These are phyloP conservation scores for Babylonia areolata DNA, from an alignment of 1,140 invertebrate species.

Conservation along the genomic window DNA sequence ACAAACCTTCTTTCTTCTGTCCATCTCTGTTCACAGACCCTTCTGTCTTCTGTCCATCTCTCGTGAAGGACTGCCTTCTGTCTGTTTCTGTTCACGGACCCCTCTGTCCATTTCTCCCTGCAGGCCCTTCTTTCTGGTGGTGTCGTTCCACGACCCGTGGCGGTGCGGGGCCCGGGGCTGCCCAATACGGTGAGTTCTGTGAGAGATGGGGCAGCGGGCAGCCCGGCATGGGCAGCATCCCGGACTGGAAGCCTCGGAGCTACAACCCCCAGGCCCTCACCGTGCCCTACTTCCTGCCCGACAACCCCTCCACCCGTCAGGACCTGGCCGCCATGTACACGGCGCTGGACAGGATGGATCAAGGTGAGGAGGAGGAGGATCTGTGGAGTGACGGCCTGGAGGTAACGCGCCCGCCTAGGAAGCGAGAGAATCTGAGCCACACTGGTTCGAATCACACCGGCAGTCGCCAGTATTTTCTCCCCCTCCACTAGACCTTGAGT, in stretches of 20 bases:
- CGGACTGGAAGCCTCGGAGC: constrained; percentile 90
- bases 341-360: constrained; percentile 87
- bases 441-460: no score
- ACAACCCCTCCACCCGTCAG: constrained; percentile 85
- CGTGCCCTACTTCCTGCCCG: constrained; percentile 88
- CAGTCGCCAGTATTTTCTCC: no score
- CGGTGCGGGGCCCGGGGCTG: constrained; percentile 79
- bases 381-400: no score
- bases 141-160: constrained; percentile 94
- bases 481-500: no score
- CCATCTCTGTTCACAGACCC: no score
- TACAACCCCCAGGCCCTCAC: constrained; percentile 88
- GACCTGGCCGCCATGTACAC: constrained; percentile 93
- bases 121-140: constrained; percentile 89
- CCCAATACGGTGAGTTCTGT: constrained; percentile 89
- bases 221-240: constrained; percentile 85
- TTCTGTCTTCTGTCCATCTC: neutral
- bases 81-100: neutral
- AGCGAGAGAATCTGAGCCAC: no score
- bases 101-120: neutral
- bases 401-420: no score
- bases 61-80: no score
- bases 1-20: neutral
- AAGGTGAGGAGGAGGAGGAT: constrained; percentile 12
- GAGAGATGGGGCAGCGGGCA: constrained; percentile 92